phyloP scores from a whole-genome alignment of 2,113 vertebrate species.

The Stegostoma tigrinum region DNA sequence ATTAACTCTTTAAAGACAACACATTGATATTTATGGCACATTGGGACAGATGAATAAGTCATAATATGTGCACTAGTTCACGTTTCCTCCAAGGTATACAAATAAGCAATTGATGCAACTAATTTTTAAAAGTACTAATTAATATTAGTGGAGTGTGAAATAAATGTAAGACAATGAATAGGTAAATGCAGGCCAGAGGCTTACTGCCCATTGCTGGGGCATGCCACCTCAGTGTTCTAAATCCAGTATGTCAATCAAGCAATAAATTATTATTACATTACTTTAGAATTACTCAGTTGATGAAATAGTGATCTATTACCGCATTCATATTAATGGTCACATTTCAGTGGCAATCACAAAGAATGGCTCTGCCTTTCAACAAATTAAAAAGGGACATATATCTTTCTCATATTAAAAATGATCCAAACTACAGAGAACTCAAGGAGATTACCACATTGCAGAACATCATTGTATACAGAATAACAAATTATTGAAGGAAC shows the following conservation, averaged over 20 bases:
- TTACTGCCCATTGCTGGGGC: background rate
- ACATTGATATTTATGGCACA: background rate
- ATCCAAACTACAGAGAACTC: background rate
- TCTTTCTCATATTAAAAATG: background rate
- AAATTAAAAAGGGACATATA: conserved; percentile 16
- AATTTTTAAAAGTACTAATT: background rate
- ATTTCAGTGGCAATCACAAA: background rate
- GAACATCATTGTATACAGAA: background rate
- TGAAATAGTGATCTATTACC: background rate
- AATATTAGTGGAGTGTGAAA: background rate
- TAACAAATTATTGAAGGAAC: background rate
- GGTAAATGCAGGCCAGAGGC: background rate
- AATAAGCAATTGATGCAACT: background rate
- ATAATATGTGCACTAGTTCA: background rate
- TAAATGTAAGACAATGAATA: background rate
- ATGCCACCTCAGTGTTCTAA: background rate
- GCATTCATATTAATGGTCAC: background rate
- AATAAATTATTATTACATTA: background rate
- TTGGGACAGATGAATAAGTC: background rate
- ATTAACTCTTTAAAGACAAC: conserved; percentile 17
- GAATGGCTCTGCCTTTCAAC: background rate
- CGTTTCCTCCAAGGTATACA: background rate
- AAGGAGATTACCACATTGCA: background rate
- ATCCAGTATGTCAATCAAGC: background rate
- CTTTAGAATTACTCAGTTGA: background rate